phyloP scores from a whole-genome alignment of 2,888 invertebrate genomes.

The Scrobipalpa costella region DNA sequence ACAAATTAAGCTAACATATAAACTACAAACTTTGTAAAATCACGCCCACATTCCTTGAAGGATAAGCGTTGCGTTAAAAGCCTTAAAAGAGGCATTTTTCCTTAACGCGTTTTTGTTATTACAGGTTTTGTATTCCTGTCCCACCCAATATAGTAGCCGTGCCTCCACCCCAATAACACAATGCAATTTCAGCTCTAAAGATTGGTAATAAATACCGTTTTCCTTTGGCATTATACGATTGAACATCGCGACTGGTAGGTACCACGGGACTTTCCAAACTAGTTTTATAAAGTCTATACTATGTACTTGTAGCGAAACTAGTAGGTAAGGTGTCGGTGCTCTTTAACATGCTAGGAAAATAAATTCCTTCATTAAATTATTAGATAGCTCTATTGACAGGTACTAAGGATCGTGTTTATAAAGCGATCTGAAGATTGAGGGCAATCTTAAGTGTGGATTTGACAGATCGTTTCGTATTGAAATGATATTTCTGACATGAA shows the following conservation, averaged over 20 bases:
- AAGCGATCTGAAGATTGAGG: too few species aligned
- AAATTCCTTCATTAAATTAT: background rate
- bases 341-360: background rate
- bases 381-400: too few species aligned
- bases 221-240: background rate
- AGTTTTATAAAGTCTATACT: constrained; percentile 61
- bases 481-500: too few species aligned
- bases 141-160: constrained; percentile 19
- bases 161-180: background rate
- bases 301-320: constrained; percentile 57
- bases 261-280: constrained; percentile 67
- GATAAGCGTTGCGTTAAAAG: too few species aligned
- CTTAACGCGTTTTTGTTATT: too few species aligned
- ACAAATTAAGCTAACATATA: background rate
- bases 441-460: too few species aligned
- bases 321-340: constrained; percentile 17
- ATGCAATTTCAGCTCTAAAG: constrained; percentile 1
- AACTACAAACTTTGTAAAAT: too few species aligned
- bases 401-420: too few species aligned
- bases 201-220: constrained; percentile 6
- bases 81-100: too few species aligned
- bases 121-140: background rate
- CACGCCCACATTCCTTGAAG: too few species aligned
- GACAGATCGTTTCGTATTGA: too few species aligned
- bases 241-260: constrained; percentile 52